Evolutionary conservation across 2,113 vertebrate genomes (phyloP), one percentile per base, ranked within the genome.

Genomic region (Orcinus orca): DNA sequence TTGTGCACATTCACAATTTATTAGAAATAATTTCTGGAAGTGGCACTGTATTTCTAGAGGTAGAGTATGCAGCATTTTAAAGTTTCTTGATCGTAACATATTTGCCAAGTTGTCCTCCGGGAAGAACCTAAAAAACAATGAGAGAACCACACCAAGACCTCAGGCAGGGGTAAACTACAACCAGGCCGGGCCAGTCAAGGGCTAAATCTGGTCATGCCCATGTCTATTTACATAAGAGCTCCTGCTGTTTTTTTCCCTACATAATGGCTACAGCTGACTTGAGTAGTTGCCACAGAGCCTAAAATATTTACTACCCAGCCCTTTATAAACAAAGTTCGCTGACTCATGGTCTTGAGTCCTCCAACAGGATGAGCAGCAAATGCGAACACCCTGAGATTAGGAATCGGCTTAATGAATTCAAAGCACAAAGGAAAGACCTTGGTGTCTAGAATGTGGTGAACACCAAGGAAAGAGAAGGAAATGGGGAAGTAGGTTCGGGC

Each of bases 21-120:
- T 70, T 81, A 94, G 82, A 91, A 93, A 90, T 91, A 76, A 60
- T 82, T 96, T 95, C 74, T 86, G 70, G 21, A 95, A 71, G 79
- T 82, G 82, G 73, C 65, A 83, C 2, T 93, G 23, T 31, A 90
- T 58, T 83, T 82, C 44, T 89, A 83, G 36, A 94, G 81, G 77
- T 58, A 88, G 62, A 77, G 76, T 71, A 70, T 84, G 20, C 11
- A 71, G 44, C 55, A 65, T 65, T 74, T 91, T 11, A 79, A 90
- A 70, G 60, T 55, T 83, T 88, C 91, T 88, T 77, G 13, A 70
- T 62, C n/a, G 17, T 83, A 70, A 77, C 11, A 81, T 91, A 60
- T 62, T 71, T 96, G 84, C 8, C 31, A 84, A 63, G 14, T 65
- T 76, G 63, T 83, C 55, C 18, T 96, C 62, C 44, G 71, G 44